phyloP scores from a whole-genome alignment of 2,888 invertebrate species.

The Encarsia formosa region DNA sequence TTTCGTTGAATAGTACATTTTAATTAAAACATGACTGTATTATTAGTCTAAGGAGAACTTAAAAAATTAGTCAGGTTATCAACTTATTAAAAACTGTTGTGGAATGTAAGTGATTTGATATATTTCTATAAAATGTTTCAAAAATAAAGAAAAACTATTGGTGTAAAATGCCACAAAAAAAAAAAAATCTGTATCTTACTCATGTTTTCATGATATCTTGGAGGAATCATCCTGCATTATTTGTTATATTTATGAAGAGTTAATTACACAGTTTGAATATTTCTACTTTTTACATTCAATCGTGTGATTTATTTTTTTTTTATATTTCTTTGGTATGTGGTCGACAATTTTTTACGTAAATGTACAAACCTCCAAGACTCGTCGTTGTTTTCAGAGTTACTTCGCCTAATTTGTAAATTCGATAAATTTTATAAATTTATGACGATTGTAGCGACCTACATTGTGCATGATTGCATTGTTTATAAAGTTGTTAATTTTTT shows the following conservation, averaged over 20 bases:
- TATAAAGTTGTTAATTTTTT: slow-evolving; percentile 16
- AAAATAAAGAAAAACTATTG: background rate
- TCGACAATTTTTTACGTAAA: slow-evolving; percentile 43
- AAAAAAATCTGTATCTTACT: slow-evolving; percentile 8
- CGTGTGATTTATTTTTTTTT: slow-evolving; percentile 45
- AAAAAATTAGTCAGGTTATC: slow-evolving; percentile 15
- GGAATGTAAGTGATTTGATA: slow-evolving; percentile 29
- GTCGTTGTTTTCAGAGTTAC: slow-evolving; percentile 16
- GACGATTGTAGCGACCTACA: slow-evolving; percentile 12
- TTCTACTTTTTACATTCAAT: slow-evolving; percentile 42
- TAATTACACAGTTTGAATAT: slow-evolving; percentile 34
- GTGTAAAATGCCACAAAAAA: slow-evolving; percentile 11
- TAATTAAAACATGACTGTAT: slow-evolving; percentile 4
- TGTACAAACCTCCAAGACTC: slow-evolving; percentile 36
- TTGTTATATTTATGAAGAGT: slow-evolving; percentile 32
- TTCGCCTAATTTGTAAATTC: slow-evolving; percentile 12
- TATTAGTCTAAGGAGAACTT: too few species aligned
- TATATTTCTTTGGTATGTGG: slow-evolving; percentile 50
- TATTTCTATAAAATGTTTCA: too few species aligned
- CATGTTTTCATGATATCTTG: slow-evolving; percentile 21
- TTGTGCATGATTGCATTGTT: slow-evolving; percentile 16
- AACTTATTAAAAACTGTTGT: slow-evolving; percentile 26
- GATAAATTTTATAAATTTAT: slow-evolving; percentile 11
- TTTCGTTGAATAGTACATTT: slow-evolving; percentile 30
- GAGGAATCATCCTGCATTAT: slow-evolving; percentile 33